Conservation (phyloP, 2,113 vertebrate genomes). For the Pimephales promelas region DNA sequence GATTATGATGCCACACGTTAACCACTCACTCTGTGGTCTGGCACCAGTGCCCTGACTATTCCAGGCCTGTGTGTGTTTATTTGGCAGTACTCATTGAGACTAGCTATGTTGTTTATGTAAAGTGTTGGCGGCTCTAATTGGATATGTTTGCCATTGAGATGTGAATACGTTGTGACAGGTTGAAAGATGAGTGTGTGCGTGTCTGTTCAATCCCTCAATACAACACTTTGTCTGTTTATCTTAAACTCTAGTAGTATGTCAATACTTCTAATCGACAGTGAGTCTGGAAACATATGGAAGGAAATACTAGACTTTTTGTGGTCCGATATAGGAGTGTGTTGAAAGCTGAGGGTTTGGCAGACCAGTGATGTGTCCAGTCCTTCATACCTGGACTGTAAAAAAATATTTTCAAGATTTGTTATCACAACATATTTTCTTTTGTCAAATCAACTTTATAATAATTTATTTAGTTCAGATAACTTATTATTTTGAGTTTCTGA, state of each 20-base stretch:
- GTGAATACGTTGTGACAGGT: not conserved
- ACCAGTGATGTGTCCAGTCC: not conserved
- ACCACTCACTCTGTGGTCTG: constrained; percentile 29
- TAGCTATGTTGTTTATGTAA: constrained; percentile 36
- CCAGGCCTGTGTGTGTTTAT: constrained; percentile 19
- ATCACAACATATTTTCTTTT: too few species aligned
- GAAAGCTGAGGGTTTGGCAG: constrained; percentile 26
- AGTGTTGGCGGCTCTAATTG: constrained; percentile 22
- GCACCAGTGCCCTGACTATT: constrained; percentile 3
- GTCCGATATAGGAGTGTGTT: not conserved
- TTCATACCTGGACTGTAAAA: too few species aligned
- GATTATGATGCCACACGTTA: constrained; percentile 8
- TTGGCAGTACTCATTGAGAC: not conserved
- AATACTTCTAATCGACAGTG: not conserved
- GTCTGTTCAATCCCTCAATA: constrained; percentile 2
- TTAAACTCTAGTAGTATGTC: not conserved
- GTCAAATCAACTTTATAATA: too few species aligned
- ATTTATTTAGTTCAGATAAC: too few species aligned
- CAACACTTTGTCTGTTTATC: constrained; percentile 1
- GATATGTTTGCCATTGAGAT: constrained; percentile 7
- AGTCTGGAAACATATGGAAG: not conserved
- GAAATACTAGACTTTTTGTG: not conserved
- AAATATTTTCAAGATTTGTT: too few species aligned
- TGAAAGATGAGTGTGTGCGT: not conserved
- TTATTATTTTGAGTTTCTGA: too few species aligned